Evolutionary conservation across 2,888 invertebrate genomes (phyloP).

Genomic region (Nudaria mundana): DNA sequence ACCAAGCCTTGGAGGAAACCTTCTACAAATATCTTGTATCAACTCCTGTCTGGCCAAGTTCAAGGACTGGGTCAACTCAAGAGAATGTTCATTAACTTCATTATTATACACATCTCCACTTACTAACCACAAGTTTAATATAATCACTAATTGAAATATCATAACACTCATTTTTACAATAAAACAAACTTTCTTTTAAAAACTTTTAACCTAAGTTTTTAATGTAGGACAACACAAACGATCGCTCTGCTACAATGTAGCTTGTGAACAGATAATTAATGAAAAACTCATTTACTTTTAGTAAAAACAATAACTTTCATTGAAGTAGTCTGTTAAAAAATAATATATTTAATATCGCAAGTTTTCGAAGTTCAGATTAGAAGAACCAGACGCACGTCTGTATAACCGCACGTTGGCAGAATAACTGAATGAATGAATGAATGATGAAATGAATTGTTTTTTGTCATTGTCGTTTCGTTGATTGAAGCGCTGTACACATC

Average conservation of each 20-base stretch:
- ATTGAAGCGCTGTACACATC: no score
- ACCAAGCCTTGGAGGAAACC: constrained; percentile 61
- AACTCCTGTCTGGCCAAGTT: constrained; percentile 83
- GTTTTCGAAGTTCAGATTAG: constrained; percentile 14
- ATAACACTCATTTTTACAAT: constrained; percentile 53
- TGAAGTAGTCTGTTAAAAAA: not conserved
- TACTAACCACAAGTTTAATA: constrained; percentile 50
- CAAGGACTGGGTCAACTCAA: constrained; percentile 83
- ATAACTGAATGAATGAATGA: not conserved
- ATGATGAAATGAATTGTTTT: no score
- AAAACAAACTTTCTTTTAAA: constrained; percentile 62
- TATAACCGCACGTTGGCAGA: fast-evolving
- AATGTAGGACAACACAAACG: constrained; percentile 55
- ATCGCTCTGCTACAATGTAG: constrained; percentile 13
- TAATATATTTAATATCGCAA: constrained; percentile 14
- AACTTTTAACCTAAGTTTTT: constrained; percentile 42
- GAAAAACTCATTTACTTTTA: constrained; percentile 16
- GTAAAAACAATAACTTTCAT: constrained; percentile 16
- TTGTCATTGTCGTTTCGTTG: no score
- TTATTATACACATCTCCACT: constrained; percentile 53
- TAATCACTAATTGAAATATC: constrained; percentile 46
- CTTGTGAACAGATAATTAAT: not conserved
- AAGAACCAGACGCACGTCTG: constrained; percentile 4
- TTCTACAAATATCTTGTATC: constrained; percentile 82
- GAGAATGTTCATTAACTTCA: constrained; percentile 58